Base-by-base conservation (phyloP, 2,113 vertebrate species). In the Patagioenas fasciata region DNA sequence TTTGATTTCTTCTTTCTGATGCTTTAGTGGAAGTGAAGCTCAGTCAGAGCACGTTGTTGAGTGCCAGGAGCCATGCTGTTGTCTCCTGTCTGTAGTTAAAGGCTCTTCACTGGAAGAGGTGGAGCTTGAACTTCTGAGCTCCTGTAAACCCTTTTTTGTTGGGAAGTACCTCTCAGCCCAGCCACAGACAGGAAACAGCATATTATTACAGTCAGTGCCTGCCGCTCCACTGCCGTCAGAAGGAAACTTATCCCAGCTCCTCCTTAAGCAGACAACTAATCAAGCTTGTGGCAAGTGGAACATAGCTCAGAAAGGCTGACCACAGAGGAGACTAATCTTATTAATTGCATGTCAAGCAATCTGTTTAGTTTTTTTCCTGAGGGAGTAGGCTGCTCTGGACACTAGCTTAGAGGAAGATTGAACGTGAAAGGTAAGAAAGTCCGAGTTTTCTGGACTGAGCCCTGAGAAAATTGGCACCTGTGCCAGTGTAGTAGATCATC, bases 151-250 rank as follows among this genome's bases (percentile, higher is more conserved):
- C 77, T 79, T 54, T 93, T 91, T 65, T 67, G 40, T 81, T 82
- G 67, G 91, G 94, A 92, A 86, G 84, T 71, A 85, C 94, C 86
- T 96, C 96, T 96, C 72, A 42, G 88, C 79, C 88, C 40, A 78
- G 94, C 93, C 16, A 2, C 93, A 91, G 80, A 83, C 51, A 51
- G 97, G 97, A 97, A 97, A 28, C 84, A 90, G 86, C 47, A 13
- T 40, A 29, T 88, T 90, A 91, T 80, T 94, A 11, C 70, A 93
- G 89, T 81, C 86, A 81, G 93, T 2, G 85, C 87, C 88, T 95
- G 92, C 94, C 70, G 40, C 83, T 71, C 82, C 69, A 36, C 64
- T 93, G 91, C 91, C 57, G 29, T n/a, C 57, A 95, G 91, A 81
- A 92, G 91, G 48, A 85, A 96, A 91, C 69, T 89, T 93, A 51